phyloP scores from a whole-genome alignment of 2,797 vertebrate genomes.

The Acanthurus leucopareius region DNA sequence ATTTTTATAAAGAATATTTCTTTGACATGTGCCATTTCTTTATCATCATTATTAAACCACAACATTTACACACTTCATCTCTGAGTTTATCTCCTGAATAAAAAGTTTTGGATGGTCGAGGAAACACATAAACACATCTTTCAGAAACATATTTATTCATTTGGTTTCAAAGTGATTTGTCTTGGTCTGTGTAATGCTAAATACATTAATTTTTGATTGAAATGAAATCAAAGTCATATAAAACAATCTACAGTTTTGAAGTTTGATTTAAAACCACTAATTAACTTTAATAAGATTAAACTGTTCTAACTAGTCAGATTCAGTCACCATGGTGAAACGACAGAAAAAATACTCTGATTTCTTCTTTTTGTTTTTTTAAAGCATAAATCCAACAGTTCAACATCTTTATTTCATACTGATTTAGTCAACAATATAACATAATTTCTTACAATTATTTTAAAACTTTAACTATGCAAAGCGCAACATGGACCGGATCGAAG shows the following conservation, averaged over 20 bases:
- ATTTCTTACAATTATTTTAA: background rate
- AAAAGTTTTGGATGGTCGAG: background rate
- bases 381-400: slow-evolving; percentile 1
- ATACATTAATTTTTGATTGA: too few species aligned
- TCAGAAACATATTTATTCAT: background rate
- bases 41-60: slow-evolving; percentile 6
- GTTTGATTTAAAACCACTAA: background rate
- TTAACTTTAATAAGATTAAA: background rate
- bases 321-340: background rate
- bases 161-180: background rate
- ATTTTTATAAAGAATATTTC: slow-evolving; percentile 79
- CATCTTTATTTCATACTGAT: background rate
- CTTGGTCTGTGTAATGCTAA: background rate
- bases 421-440: background rate
- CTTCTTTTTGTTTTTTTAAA: background rate
- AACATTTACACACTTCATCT: background rate
- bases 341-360: background rate
- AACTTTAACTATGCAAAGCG: background rate
- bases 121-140: background rate
- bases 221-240: too few species aligned
- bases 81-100: slow-evolving; percentile 1
- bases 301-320: background rate
- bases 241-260: background rate
- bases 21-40: slow-evolving; percentile 56
- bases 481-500: background rate